phyloP scores from a whole-genome alignment of 1,140 invertebrate genomes.

The Bombus waltoni region DNA sequence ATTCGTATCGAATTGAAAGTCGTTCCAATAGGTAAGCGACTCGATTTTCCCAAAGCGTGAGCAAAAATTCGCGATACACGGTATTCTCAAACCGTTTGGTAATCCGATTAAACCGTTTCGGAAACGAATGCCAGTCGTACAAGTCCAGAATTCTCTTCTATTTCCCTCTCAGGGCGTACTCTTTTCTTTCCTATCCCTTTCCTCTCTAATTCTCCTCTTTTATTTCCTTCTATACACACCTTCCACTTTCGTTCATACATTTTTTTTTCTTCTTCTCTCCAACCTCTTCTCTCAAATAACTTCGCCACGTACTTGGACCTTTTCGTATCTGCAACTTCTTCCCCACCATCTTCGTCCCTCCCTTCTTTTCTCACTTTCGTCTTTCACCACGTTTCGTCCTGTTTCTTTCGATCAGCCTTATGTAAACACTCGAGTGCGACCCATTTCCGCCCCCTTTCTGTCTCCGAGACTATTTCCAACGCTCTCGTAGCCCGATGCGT shows the following conservation, averaged over 20 bases:
- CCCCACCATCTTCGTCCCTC: no score
- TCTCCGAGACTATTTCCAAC: constrained; percentile 22
- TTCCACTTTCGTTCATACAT: neutral
- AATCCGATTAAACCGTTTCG: constrained; percentile 77
- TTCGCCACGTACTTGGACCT: neutral
- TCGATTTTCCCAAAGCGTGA: constrained; percentile 57
- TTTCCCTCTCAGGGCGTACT: constrained; percentile 6
- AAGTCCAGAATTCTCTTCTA: constrained; percentile 44
- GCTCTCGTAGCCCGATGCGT: constrained; percentile 48
- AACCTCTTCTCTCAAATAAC: neutral
- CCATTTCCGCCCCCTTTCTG: neutral
- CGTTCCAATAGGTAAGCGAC: constrained; percentile 35
- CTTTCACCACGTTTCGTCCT: neutral
- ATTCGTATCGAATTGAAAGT: neutral
- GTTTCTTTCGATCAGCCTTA: constrained; percentile 25
- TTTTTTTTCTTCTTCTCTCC: neutral
- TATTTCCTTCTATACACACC: neutral
- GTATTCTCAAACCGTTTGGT: constrained; percentile 72
- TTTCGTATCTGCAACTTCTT: neutral
- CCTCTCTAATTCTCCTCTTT: neutral
- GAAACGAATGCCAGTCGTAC: constrained; percentile 51
- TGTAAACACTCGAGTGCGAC: neutral
- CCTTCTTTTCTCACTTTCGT: neutral
- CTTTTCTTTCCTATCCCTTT: neutral
- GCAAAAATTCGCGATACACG: constrained; percentile 45